These are phyloP conservation scores for Nomada ferruginata DNA, from an alignment of 2,888 invertebrate genomes.

Conservation along the genomic window DNA sequence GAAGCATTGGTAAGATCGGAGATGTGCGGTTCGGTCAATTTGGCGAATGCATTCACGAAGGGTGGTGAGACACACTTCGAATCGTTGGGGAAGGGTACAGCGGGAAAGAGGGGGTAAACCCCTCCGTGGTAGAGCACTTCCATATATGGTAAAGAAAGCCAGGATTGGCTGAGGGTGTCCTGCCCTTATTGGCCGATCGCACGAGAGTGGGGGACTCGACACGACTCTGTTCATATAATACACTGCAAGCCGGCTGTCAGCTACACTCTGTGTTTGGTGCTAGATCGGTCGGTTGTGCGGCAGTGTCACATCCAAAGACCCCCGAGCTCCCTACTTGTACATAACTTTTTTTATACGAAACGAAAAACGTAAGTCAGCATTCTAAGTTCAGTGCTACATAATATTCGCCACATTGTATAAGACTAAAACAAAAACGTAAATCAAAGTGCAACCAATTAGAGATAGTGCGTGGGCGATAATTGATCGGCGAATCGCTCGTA, in stretches of 20 bases:
- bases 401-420: not conserved
- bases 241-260: constrained; percentile 77
- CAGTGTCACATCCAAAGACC: constrained; percentile 72
- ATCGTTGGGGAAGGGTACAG: constrained; percentile 36
- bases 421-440: constrained; percentile 3
- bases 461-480: constrained; percentile 63
- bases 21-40: constrained; percentile 66
- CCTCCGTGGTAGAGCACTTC: constrained; percentile 87
- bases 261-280: constrained; percentile 82
- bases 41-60: constrained; percentile 63
- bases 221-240: constrained; percentile 81
- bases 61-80: constrained; percentile 58
- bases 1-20: constrained; percentile 47
- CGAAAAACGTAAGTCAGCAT: constrained; percentile 72
- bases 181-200: constrained; percentile 80
- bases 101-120: constrained; percentile 83
- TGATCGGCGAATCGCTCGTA: constrained; percentile 19
- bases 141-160: constrained; percentile 92
- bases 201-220: constrained; percentile 71
- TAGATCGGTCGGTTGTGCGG: constrained; percentile 76
- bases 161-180: constrained; percentile 87
- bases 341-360: constrained; percentile 77
- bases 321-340: constrained; percentile 76
- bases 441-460: constrained; percentile 41
- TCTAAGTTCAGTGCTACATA: constrained; percentile 38